These are phyloP conservation scores for Oscheius onirici DNA, from an alignment of 2,888 invertebrate species.

Conservation along the genomic window DNA sequence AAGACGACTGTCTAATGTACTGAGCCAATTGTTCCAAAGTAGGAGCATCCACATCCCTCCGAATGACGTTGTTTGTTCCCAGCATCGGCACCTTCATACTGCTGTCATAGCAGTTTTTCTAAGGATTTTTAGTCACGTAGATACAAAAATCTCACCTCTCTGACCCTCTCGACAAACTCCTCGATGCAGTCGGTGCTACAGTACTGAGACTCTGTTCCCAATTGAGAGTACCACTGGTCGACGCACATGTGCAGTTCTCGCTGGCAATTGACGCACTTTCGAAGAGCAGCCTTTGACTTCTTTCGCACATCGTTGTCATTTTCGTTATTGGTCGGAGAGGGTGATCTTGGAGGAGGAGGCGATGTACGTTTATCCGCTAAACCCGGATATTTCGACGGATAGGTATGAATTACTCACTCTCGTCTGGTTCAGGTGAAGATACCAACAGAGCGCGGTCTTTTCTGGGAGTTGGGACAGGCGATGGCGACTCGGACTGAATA, in stretches of 20 bases:
- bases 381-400: background rate
- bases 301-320: conserved; percentile 8
- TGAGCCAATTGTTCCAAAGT: background rate
- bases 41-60: background rate
- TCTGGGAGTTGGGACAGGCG: background rate
- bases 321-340: background rate
- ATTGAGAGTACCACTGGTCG: conserved; percentile 7
- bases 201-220: conserved; percentile 25
- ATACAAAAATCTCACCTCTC: background rate
- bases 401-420: background rate
- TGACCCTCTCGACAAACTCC: background rate
- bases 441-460: background rate
- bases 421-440: background rate
- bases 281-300: background rate
- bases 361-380: background rate
- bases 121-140: background rate
- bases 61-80: background rate
- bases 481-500: background rate
- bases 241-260: conserved; percentile 9
- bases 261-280: conserved; percentile 5
- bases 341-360: background rate
- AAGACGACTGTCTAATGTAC: conserved; percentile 21
- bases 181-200: conserved; percentile 32
- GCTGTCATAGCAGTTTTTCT: background rate
- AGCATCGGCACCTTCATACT: conserved; percentile 1